phyloP scores from a whole-genome alignment of 1,140 invertebrate species.

The Cotesia vestalis region DNA sequence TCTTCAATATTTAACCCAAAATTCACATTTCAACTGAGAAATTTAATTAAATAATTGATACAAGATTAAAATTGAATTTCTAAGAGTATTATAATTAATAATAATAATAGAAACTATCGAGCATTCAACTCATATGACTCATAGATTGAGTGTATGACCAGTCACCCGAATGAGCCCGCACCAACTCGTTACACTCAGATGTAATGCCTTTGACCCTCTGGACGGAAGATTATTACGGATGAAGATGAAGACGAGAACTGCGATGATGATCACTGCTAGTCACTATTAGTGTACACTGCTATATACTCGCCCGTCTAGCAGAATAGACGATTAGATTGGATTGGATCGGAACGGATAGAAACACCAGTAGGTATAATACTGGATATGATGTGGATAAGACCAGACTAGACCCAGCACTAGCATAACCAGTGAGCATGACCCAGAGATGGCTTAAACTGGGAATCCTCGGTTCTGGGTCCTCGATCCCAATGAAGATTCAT shows the following conservation, averaged over 20 bases:
- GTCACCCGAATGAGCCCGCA: conserved; percentile 47
- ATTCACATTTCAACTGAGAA: too few relatives aligned
- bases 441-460: background rate
- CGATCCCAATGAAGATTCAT: conserved; percentile 8
- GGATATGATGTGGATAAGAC: background rate
- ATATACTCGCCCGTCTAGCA: background rate
- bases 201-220: conserved; percentile 32
- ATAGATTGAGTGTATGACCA: conserved; percentile 59
- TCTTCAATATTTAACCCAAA: too few relatives aligned
- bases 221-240: conserved; percentile 8
- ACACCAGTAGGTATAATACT: background rate
- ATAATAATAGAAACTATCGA: background rate
- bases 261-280: too few relatives aligned
- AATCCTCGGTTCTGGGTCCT: background rate
- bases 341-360: background rate
- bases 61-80: too few relatives aligned
- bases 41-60: too few relatives aligned
- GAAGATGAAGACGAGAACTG: too few relatives aligned
- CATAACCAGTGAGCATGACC: too few relatives aligned
- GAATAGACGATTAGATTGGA: conserved; percentile 7
- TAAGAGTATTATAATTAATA: too few relatives aligned
- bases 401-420: too few relatives aligned
- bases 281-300: background rate
- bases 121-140: conserved; percentile 48
- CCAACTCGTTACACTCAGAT: conserved; percentile 29